Conservation (phyloP, 1,140 invertebrate species). For the Varroa destructor region DNA sequence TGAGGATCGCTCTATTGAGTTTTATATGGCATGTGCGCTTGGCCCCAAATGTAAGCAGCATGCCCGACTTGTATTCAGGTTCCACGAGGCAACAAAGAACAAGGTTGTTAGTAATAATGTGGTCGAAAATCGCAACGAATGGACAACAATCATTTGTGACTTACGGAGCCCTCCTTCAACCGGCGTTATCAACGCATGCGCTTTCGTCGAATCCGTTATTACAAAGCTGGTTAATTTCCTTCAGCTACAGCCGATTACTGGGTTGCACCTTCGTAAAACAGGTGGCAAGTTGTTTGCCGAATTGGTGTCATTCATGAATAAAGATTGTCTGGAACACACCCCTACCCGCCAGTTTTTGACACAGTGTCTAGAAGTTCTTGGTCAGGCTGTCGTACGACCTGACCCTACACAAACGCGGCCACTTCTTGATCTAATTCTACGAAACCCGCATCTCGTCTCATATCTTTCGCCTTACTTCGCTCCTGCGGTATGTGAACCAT, state of each 20-base stretch:
- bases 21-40: conserved; percentile 17
- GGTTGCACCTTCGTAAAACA: conserved; percentile 44
- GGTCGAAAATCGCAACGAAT: background rate
- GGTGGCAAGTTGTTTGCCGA: conserved; percentile 60
- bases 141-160: background rate
- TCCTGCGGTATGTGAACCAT: conserved; percentile 9
- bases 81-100: conserved; percentile 10
- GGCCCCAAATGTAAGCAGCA: conserved; percentile 25
- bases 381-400: conserved; percentile 43
- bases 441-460: conserved; percentile 17
- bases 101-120: conserved; percentile 6
- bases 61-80: conserved; percentile 9
- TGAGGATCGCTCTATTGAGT: conserved; percentile 15
- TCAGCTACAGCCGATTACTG: background rate
- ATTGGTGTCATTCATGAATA: conserved; percentile 51
- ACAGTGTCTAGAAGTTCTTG: conserved; percentile 55
- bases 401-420: conserved; percentile 9
- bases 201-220: background rate
- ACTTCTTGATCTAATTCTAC: conserved; percentile 16
- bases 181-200: conserved; percentile 3
- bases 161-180: conserved; percentile 3
- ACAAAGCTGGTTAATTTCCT: conserved; percentile 5
- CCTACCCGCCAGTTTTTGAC: conserved; percentile 58
- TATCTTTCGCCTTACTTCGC: conserved; percentile 28
- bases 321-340: conserved; percentile 54